Percentiles rank a stretch among this genome's conserved stretches.
Evolutionary conservation across 2,113 vertebrate species (phyloP).

Genomic region (Ageneiosus marmoratus): DNA sequence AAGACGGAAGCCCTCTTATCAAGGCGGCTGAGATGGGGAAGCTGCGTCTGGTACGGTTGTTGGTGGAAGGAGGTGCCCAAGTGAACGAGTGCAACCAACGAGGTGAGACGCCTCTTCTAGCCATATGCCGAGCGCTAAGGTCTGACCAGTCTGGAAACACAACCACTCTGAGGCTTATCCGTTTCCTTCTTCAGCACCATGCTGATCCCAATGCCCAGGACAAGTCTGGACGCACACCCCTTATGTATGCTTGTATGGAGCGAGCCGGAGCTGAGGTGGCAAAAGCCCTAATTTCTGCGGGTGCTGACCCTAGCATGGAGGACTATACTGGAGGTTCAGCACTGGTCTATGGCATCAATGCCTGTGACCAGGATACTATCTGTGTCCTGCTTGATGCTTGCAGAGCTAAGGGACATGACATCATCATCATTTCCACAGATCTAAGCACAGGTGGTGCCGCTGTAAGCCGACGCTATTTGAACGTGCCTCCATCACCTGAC

Average conservation of each 20-base stretch:
- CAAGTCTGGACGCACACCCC: slow-evolving; percentile 65
- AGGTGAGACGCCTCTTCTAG: slow-evolving; percentile 70
- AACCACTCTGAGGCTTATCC: slow-evolving; percentile 57
- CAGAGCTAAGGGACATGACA: slow-evolving; percentile 63
- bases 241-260: slow-evolving; percentile 72
- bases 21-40: slow-evolving; percentile 64
- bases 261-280: slow-evolving; percentile 63
- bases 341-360: slow-evolving; percentile 69
- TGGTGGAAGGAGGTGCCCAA: slow-evolving; percentile 72
- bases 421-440: slow-evolving; percentile 73
- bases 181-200: slow-evolving; percentile 65
- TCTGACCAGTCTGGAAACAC: slow-evolving; percentile 48
- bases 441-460: slow-evolving; percentile 48
- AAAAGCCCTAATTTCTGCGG: slow-evolving; percentile 61
- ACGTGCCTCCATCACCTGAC: slow-evolving; percentile 63
- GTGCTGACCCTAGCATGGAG: slow-evolving; percentile 70
- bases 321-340: slow-evolving; percentile 70
- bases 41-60: slow-evolving; percentile 68
- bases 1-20: slow-evolving; percentile 68
- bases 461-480: slow-evolving; percentile 65
- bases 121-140: slow-evolving; percentile 63
- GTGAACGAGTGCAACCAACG: slow-evolving; percentile 64
- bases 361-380: slow-evolving; percentile 64
- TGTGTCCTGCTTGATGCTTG: slow-evolving; percentile 69
- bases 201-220: slow-evolving; percentile 71